These are phyloP conservation scores for Sepiola atlantica DNA, from an alignment of 2,888 invertebrate species.

Conservation along the genomic window DNA sequence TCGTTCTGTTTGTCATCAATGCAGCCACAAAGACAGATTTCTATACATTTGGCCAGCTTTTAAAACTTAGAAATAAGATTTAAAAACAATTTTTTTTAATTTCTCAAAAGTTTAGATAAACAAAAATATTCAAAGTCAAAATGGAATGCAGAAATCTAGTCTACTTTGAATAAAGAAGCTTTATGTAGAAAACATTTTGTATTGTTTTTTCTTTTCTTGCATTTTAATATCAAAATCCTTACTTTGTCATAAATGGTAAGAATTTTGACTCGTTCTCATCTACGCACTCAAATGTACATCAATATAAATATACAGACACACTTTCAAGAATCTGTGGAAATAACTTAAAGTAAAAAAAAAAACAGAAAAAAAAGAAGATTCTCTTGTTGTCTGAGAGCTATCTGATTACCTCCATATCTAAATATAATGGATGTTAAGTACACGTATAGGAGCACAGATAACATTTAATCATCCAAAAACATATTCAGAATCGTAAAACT, in stretches of 20 bases:
- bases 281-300: not conserved
- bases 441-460: not conserved
- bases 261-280: conserved; percentile 19
- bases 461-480: conserved; percentile 32
- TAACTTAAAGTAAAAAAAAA: not conserved
- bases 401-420: not conserved
- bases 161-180: conserved; percentile 32
- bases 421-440: conserved; percentile 32
- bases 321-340: conserved; percentile 19
- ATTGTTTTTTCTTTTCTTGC: not conserved
- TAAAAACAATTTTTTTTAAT: not conserved
- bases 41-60: conserved; percentile 32
- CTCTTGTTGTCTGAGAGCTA: not conserved
- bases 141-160: conserved; percentile 32
- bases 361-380: not conserved
- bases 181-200: too few species aligned
- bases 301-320: not conserved
- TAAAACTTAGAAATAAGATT: not conserved
- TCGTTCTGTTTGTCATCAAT: not conserved
- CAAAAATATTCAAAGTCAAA: conserved; percentile 20
- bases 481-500: not conserved
- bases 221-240: conserved; percentile 13
- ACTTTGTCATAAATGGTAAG: conserved; percentile 12
- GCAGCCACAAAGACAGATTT: not conserved
- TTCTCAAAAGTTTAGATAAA: not conserved